Base-by-base conservation (phyloP, 2,888 invertebrate species). In the Muscina levida region DNA sequence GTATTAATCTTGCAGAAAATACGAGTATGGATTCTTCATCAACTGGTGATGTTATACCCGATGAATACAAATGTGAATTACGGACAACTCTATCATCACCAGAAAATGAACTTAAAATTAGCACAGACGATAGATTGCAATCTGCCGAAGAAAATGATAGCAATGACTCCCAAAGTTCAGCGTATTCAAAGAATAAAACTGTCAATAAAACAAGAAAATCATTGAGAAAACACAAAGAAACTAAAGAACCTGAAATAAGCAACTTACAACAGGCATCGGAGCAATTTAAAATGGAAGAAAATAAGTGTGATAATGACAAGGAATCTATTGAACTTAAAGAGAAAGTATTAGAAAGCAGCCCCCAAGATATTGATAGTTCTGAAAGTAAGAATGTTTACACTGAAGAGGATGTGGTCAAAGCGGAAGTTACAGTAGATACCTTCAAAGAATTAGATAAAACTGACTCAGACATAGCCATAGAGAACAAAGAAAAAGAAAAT, bases 191-290 rank as follows among this genome's bases (percentile, higher is more conserved):
- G n/a, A n/a, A n/a, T n/a, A n/a, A n/a, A n/a, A n/a, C n/a, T n/a
- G n/a, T n/a, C n/a, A n/a, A n/a, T n/a, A n/a, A n/a, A 26, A 42
- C 70, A 72, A 68, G 66, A 67, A 82, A 77, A 53, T 80, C 75
- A 4, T n/a, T 62, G 2, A 24, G 75, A 71, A 82, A 44, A 59
- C 65, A 37, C 1, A 75, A 70, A 17, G 44, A 53, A 5, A 39
- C 46, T 8, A 31, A 8, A 3, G 8, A 31, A 31, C 31, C 3
- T 5, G 3, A 8, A 5, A 8, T 31, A 31, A 8, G 8, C 3
- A 31, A 31, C 8, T 31, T 31, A 31, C 31, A 31, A 31, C 31
- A 31, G 8, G 8, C n/a, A n/a, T n/a, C n/a, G n/a, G n/a, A n/a
- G n/a, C n/a, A n/a, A n/a, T n/a, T n/a, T 31, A 19, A 31, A n/a